Conservation (phyloP, 2,113 vertebrate species). For the Platysternon megacephalum region DNA sequence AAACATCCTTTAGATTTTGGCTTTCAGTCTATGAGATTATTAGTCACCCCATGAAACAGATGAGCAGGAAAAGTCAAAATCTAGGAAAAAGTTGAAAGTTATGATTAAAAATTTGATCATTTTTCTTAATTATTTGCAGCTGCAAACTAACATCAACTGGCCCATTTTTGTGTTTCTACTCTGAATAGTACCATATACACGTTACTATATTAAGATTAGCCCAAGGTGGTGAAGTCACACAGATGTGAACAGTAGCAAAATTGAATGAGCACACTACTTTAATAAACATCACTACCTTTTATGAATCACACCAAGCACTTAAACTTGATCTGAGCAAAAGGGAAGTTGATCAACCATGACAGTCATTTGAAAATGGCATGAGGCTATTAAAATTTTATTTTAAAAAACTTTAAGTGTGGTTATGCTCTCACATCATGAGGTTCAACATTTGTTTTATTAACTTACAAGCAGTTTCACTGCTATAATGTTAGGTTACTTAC, state of each 20-base stretch:
- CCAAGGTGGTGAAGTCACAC: rapidly evolving
- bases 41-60: background rate
- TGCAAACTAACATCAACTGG: background rate
- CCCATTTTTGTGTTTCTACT: background rate
- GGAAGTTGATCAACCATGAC: background rate
- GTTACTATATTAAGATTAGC: rapidly evolving
- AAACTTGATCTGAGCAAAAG: background rate
- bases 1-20: background rate
- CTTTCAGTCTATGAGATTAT: background rate
- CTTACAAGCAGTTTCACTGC: too few species aligned
- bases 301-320: background rate
- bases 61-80: background rate
- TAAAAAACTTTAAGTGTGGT: background rate
- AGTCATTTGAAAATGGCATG: rapidly evolving
- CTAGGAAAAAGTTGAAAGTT: too few species aligned
- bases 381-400: background rate
- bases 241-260: background rate
- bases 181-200: too few species aligned
- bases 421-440: background rate
- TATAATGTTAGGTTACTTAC: background rate
- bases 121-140: background rate
- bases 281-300: rapidly evolving
- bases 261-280: rapidly evolving
- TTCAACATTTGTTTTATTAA: background rate
- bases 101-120: background rate